Base-by-base conservation (phyloP, 2,888 invertebrate genomes). In the Cabera pusaria region DNA sequence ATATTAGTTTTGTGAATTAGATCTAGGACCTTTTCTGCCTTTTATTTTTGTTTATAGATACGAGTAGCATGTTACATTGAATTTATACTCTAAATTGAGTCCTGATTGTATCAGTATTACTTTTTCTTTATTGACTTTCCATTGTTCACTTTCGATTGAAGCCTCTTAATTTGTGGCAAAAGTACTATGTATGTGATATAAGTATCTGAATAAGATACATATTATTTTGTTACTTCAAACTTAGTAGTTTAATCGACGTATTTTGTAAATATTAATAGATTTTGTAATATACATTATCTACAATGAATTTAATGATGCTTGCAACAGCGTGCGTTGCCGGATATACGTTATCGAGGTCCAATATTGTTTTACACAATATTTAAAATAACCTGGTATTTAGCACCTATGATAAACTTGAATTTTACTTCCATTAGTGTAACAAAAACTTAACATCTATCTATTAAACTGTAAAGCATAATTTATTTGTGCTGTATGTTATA, bases 101-200 rank as follows among this genome's bases (percentile, higher is more conserved):
- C 52, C 49, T 55, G 43, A 43, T 50, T 20, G 44, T 49, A 61
- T 64, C 66, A 66, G 64, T 69, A 70, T 69, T 69, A 69, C 46
- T 49, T 56, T 66, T 72, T 40, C 44, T 69, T 71, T 75, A 69
- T 71, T 72, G 69, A 74, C 41, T 54, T 57, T 58, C 59, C 61
- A 25, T 50, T 55, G 48, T 60, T 63, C 63, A 63, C 64, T 70
- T 72, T 66, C 59, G 57, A 62, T 49, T 44, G 60, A 70, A 64
- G 63, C 61, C 71, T 70, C 8, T 68, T 59, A n/a, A 50, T 44
- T 24, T 42, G 39, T 20, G 56, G 61, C 62, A 68, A 63, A 61
- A 67, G 71, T 73, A 74, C 74, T 72, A 71, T 77, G 70, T 78
- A 80, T 82, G 82, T 83, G 81, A 84, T 83, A 82, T 77, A 74